Evolutionary conservation across 2,113 vertebrate species (phyloP), one percentile per base, ranked within the genome.

Genomic region (Pycnonotus jocosus): DNA sequence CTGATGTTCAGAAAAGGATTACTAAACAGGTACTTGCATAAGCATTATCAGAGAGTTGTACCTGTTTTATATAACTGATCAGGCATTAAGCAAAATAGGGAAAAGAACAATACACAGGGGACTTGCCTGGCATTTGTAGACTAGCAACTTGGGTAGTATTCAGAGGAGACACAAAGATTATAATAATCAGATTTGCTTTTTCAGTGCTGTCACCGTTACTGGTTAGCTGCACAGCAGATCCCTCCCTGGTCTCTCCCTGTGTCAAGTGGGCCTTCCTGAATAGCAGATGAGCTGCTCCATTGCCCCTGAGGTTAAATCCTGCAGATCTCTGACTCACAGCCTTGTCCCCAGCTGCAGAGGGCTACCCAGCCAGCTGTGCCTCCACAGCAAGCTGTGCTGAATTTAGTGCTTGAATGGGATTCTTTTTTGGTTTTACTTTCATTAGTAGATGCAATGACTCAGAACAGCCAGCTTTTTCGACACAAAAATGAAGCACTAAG

Each of bases 21-120:
- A 91, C 89, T 92, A 94, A 96, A 95, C 73, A 91, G 86, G 57
- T 80, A 87, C 87, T 95, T 96, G 87, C 81, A 87, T 82, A 93
- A 91, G 73, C 70, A 72, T 92, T 90, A 83, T 92, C 80, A 90
- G 77, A 73, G 50, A 90, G 71, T 77, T 90, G 86, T 70, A 92
- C 54, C 23, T 95, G 54, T 82, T 94, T 95, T 90, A 90, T 88
- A 77, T 70, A 94, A 95, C 81, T 82, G 70, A 89, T 96, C 58
- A 87, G 50, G 82, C 87, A 87, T 79, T 94, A 94, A 90, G 68
- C 33, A 95, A 40, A 91, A 81, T 47, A 74, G 68, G 47, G 47
- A 83, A 88, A 94, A 90, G 93, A 89, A 70, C 65, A 89, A 82
- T 93, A 72, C 70, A n/a, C 65, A 69, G 28, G 48, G 19, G 87